phyloP scores from a whole-genome alignment of 2,888 invertebrate species.

The Heteromurus nitidus region DNA sequence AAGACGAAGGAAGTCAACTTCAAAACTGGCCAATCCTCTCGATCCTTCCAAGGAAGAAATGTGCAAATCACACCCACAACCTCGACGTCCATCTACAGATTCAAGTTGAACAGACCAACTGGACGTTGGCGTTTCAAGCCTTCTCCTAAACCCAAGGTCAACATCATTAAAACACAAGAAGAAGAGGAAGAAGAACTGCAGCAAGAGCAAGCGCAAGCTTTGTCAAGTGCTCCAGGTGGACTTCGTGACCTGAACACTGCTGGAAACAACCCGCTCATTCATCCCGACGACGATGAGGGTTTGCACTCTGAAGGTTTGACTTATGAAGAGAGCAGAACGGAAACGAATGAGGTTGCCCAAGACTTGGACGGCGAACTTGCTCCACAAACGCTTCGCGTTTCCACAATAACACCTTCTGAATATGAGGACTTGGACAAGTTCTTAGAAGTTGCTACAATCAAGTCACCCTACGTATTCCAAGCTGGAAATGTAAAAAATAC shows the following conservation, averaged over 20 bases:
- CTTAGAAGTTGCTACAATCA: conserved; percentile 89
- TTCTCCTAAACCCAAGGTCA: conserved; percentile 89
- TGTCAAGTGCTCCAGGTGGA: conserved; percentile 54
- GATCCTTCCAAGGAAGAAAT: conserved; percentile 54
- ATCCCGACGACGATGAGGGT: conserved; percentile 44
- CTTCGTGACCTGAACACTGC: conserved; percentile 61
- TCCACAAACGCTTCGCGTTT: conserved; percentile 89
- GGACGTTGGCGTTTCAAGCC: conserved; percentile 95
- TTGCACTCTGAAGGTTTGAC: conserved; percentile 50
- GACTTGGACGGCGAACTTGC: conserved; percentile 75
- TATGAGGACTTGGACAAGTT: conserved; percentile 87
- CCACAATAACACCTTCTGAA: conserved; percentile 91
- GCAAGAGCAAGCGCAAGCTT: neutral
- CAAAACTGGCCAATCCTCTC: conserved; percentile 58
- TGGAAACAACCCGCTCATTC: conserved; percentile 42
- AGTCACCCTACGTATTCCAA: conserved; percentile 92
- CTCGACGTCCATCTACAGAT: conserved; percentile 79
- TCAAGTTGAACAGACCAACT: conserved; percentile 87
- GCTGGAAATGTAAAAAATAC: conserved; percentile 91
- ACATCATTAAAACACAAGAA: conserved; percentile 73
- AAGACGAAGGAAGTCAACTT: conserved; percentile 54
- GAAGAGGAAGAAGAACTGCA: conserved; percentile 65
- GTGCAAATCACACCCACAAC: conserved; percentile 66
- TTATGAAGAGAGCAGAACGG: conserved; percentile 70
- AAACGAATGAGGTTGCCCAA: conserved; percentile 70